Evolutionary conservation across 2,888 invertebrate species (phyloP).

Genomic region (Mythimna ferrago): DNA sequence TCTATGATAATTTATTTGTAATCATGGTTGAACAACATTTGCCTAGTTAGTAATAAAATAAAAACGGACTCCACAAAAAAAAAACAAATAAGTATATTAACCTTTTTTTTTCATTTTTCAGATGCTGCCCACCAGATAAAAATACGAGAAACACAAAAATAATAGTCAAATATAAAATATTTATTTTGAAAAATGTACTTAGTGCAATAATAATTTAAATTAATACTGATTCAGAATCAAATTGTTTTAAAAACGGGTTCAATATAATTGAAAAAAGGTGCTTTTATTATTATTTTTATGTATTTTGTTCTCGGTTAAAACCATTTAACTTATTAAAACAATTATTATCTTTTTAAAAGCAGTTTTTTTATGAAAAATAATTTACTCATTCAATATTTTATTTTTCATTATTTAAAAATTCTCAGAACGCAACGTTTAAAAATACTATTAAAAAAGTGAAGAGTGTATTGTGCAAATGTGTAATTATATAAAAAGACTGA

Average conservation of each 20-base stretch:
- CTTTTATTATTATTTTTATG: conserved; percentile 48
- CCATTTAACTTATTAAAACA: neutral
- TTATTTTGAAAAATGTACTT: conserved; percentile 72
- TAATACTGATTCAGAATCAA: conserved; percentile 68
- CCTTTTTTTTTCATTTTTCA: conserved; percentile 76
- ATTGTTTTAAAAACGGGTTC: conserved; percentile 69
- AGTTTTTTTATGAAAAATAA: conserved; percentile 7
- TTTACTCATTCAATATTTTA: neutral
- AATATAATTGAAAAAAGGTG: conserved; percentile 68
- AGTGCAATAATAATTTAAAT: conserved; percentile 79
- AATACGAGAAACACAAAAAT: conserved; percentile 57
- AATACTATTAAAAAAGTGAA: conserved; percentile 12
- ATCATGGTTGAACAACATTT: too few relatives aligned
- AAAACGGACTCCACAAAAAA: too few relatives aligned
- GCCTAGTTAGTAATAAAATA: too few relatives aligned
- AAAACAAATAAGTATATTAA: too few relatives aligned
- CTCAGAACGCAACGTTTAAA: neutral
- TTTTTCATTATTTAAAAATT: conserved; percentile 6
- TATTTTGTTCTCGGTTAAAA: conserved; percentile 14
- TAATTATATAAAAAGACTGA: conserved; percentile 26
- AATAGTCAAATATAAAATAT: conserved; percentile 69
- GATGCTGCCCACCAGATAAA: conserved; percentile 72
- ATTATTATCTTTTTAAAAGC: conserved; percentile 1
- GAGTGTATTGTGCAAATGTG: conserved; percentile 49
- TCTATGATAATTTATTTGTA: too few relatives aligned